phyloP scores from a whole-genome alignment of 2,797 vertebrate genomes.

The Fistularia commersonii region DNA sequence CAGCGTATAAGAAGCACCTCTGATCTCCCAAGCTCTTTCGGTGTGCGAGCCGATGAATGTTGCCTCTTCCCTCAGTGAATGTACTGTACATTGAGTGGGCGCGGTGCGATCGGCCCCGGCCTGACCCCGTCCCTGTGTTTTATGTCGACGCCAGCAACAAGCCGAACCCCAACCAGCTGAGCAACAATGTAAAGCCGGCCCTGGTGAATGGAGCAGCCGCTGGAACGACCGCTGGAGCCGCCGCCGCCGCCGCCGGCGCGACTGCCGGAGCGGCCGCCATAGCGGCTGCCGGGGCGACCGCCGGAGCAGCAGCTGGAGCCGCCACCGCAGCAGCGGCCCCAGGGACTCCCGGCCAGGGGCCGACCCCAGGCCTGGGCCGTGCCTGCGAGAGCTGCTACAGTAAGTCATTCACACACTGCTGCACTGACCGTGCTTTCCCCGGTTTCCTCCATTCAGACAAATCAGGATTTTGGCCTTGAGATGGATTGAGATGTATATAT shows the following conservation, averaged over 20 bases:
- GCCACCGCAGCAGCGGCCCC: slow-evolving; percentile 21
- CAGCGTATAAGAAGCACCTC: no score
- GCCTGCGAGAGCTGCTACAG: slow-evolving; percentile 98
- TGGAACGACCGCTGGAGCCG: no score
- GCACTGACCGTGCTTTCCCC: not conserved
- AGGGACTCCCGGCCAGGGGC: slow-evolving; percentile 48
- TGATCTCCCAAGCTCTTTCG: no score
- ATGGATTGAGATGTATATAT: no score
- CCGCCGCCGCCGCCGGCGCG: not conserved
- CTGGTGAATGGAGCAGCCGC: slow-evolving; percentile 85
- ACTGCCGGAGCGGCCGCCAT: no score
- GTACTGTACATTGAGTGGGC: slow-evolving; percentile 15
- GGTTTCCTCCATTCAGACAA: no score
- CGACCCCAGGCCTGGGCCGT: slow-evolving; percentile 81
- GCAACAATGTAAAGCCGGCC: slow-evolving; percentile 86
- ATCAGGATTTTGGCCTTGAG: no score
- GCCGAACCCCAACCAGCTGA: slow-evolving; percentile 98
- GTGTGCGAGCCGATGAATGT: slow-evolving; percentile 19
- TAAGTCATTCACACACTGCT: slow-evolving; percentile 71
- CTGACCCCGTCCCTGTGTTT: slow-evolving; percentile 23
- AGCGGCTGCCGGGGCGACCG: no score
- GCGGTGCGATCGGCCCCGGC: no score
- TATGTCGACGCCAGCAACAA: no score
- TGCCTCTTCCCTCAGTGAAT: slow-evolving; percentile 16
- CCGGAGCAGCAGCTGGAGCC: no score